phyloP scores from a whole-genome alignment of 2,113 vertebrate species.

The Ailurus styani region DNA sequence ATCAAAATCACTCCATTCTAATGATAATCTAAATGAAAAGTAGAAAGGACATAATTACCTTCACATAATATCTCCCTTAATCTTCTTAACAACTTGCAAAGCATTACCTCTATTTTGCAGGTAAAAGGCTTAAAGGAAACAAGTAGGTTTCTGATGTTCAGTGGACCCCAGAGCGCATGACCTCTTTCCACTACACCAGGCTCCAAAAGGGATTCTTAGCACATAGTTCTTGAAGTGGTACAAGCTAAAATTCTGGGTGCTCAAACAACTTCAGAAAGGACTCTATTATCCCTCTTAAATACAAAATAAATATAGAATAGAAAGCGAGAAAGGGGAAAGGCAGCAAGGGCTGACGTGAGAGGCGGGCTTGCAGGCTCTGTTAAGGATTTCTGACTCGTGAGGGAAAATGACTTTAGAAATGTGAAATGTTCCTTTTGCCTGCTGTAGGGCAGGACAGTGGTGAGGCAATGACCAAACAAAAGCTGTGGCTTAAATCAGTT shows the following conservation, averaged over 20 bases:
- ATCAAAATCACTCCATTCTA: not conserved
- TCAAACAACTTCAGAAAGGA: not conserved
- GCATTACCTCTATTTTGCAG: not conserved
- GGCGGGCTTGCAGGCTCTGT: not conserved
- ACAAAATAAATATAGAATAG: not conserved
- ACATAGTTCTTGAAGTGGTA: not conserved
- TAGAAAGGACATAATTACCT: not conserved
- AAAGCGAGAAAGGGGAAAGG: not conserved
- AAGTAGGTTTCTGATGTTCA: not conserved
- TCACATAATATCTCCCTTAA: not conserved
- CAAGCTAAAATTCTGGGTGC: not conserved
- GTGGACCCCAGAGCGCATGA: not conserved
- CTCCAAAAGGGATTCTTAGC: not conserved
- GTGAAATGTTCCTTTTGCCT: not conserved
- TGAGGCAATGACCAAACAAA: not conserved
- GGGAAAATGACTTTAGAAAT: not conserved
- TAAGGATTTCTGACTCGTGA: not conserved
- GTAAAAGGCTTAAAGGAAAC: not conserved
- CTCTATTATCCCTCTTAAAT: not conserved
- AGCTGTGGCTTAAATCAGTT: not conserved
- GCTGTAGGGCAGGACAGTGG: not conserved
- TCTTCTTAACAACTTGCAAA: not conserved
- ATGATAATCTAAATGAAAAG: not conserved
- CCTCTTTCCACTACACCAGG: not conserved
- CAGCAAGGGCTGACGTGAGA: not conserved